Base-by-base conservation (phyloP, 2,888 invertebrate species). In the Listrodromus nycthemerus region DNA sequence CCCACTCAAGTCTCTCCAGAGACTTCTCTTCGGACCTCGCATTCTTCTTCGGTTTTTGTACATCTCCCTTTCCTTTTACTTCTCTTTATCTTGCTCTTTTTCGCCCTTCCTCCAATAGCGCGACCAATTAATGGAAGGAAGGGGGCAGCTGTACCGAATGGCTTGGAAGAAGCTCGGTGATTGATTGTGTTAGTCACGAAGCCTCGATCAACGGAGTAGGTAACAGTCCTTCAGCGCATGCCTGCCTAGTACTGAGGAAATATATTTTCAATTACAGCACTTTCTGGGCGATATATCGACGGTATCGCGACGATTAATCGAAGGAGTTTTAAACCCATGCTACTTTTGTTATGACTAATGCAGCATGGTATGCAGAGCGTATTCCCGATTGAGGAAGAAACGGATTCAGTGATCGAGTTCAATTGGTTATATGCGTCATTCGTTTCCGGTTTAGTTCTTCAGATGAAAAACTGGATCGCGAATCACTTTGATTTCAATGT, bases 141-240 rank as follows among this genome's bases (percentile, higher is more conserved):
- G 66, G 45, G 67, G 67, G 27, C 19, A 67, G 21, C 48, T 67
- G 48, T 67, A 67, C 48, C 67, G 48, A 67, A 67, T 67, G 45
- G 27, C 48, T 16, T 13, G 16, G 67, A 48, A 65, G 16, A 21
- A 37, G 21, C 33, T 37, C 65, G 65, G 58, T 65, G 65, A 65
- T 65, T 65, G 37, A 65, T 65, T 65, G 65, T 65, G 10, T 37
- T 65, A 65, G 65, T 65, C 65, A n/a, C 65, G 65, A 65, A 65
- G 65, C 37, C 58, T 65, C 65, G 65, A 65, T 65, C 65, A 37
- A 37, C 65, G 37, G 19, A 19, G 65, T 37, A 37, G 65, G 65
- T 65, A 65, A 37, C 33, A 21, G 65, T 37, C 37, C 65, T 65
- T 19, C 10, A 21, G 65, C 37, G 33, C 37, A 37, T 65, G 19